A percentile compares a stretch with the other conserved stretches of the same genome.
Conservation (phyloP, 2,888 invertebrate genomes). For the Spilarctia lutea region DNA sequence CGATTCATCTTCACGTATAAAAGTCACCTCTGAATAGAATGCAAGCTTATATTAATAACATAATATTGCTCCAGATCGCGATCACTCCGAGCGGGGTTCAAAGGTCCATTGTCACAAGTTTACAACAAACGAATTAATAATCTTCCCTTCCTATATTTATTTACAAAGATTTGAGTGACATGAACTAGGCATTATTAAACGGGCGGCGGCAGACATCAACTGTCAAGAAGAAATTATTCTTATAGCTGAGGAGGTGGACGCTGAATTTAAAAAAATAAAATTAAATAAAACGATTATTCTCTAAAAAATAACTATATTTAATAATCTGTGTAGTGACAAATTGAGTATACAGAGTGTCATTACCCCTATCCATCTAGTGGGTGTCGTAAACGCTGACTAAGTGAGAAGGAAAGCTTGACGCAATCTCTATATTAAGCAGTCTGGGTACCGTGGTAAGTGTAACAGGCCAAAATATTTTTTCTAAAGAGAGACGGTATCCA, state of each 20-base stretch:
- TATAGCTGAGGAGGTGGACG: background rate
- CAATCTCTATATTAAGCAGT: no score
- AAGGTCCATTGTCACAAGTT: conserved; percentile 11
- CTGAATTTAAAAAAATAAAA: background rate
- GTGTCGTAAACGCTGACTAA: no score
- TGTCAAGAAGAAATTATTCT: conserved; percentile 40
- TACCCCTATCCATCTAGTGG: no score
- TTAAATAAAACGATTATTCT: background rate
- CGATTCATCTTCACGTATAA: no score
- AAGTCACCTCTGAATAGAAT: background rate
- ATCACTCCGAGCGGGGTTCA: background rate
- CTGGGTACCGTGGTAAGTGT: no score
- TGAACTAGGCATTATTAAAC: conserved; percentile 44
- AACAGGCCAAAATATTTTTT: no score
- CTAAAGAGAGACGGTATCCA: no score
- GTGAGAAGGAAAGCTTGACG: no score
- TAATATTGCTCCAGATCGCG: conserved; percentile 6
- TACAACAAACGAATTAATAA: conserved; percentile 39
- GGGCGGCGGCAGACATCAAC: conserved; percentile 31
- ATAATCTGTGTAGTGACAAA: no score
- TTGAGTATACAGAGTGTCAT: no score
- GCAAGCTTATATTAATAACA: conserved; percentile 11
- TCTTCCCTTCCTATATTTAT: conserved; percentile 35
- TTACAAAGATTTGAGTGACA: conserved; percentile 30
- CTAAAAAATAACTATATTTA: no score